A percentile compares a stretch with the other conserved stretches of the same genome.
phyloP scores from a whole-genome alignment of 2,888 invertebrate genomes.

The Eupithecia insigniata region DNA sequence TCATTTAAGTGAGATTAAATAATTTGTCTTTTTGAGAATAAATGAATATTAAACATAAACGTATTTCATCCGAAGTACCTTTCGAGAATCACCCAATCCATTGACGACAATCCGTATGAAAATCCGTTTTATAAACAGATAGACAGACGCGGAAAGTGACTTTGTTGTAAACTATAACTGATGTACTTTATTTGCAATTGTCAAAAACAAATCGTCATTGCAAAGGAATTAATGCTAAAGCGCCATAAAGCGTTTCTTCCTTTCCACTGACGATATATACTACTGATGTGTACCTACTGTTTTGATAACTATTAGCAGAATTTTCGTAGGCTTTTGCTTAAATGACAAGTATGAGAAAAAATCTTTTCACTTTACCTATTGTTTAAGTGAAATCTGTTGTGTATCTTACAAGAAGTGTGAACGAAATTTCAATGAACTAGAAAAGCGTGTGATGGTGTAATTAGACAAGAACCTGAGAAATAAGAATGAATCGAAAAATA shows the following conservation, averaged over 20 bases:
- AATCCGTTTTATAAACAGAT: background rate
- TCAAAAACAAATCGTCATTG: too few relatives aligned
- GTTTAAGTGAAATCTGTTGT: background rate
- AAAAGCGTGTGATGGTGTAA: slow-evolving; percentile 20
- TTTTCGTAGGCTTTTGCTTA: background rate
- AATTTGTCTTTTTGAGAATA: too few relatives aligned
- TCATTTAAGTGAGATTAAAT: too few relatives aligned
- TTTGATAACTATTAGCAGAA: background rate
- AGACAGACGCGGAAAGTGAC: background rate
- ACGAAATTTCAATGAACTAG: slow-evolving; percentile 26
- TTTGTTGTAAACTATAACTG: background rate
- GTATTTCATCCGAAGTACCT: too few relatives aligned
- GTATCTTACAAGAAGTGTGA: slow-evolving; percentile 10
- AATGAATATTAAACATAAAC: too few relatives aligned
- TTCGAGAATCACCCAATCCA: background rate
- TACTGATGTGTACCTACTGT: background rate
- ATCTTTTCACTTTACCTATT: background rate
- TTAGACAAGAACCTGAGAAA: slow-evolving; percentile 31
- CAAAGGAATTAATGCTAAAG: too few relatives aligned
- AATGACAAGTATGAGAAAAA: background rate
- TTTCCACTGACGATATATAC: too few relatives aligned
- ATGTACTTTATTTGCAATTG: background rate
- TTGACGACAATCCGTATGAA: background rate
- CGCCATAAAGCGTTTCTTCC: too few relatives aligned
- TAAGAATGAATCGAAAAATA: slow-evolving; percentile 26